Percentiles rank a stretch among this genome's conserved stretches.
Evolutionary conservation across 2,888 invertebrate species (phyloP).

Genomic region (Tenthredo notha): DNA sequence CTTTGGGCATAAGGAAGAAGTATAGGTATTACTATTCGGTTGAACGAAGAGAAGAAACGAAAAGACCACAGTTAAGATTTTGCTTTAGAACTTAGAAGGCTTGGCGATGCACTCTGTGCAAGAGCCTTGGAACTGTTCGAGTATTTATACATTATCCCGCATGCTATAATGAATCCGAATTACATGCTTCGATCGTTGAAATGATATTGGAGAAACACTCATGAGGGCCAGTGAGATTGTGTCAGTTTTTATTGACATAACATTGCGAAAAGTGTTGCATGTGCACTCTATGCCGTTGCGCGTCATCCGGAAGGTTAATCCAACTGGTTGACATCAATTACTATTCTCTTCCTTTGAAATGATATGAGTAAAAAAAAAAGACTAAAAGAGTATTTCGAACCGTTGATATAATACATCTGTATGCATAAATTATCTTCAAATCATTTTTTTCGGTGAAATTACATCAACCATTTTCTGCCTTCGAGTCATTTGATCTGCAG

Average conservation of each 20-base stretch:
- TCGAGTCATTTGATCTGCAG: not conserved
- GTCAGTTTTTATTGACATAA: not conserved
- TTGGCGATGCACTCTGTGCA: not conserved
- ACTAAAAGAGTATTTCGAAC: not conserved
- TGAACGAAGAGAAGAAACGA: not conserved
- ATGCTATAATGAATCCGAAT: not conserved
- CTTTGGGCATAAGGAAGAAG: not conserved
- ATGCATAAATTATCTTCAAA: not conserved
- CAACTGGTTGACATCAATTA: slow-evolving; percentile 19
- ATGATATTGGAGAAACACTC: not conserved
- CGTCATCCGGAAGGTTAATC: slow-evolving; percentile 15
- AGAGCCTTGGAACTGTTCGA: not conserved
- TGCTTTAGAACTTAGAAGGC: not conserved
- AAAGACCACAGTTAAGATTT: not conserved
- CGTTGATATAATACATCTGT: not conserved
- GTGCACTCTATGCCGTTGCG: not conserved
- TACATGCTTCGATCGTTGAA: not conserved
- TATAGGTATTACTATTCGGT: not conserved
- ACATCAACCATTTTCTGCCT: not conserved
- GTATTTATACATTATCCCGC: not conserved
- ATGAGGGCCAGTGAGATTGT: not conserved
- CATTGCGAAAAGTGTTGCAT: not conserved
- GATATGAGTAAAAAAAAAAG: not conserved
- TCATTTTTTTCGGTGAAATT: not conserved
- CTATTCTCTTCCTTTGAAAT: not conserved